Conservation (phyloP, 2,113 vertebrate genomes). For the Bucco capensis region DNA sequence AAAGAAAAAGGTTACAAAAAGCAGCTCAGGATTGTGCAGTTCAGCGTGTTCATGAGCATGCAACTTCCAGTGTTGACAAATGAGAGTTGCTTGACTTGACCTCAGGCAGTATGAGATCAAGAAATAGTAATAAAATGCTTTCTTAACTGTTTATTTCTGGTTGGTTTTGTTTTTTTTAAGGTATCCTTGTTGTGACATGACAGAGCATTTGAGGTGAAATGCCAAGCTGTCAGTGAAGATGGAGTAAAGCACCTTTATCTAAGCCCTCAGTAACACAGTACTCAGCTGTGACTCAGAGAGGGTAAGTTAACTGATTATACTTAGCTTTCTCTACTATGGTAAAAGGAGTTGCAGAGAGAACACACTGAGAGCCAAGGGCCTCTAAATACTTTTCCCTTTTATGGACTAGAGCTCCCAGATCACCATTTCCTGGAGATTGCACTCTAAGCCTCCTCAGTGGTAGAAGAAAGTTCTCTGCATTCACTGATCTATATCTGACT, state of each 20-base stretch:
- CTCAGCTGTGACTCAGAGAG: slow-evolving; percentile 26
- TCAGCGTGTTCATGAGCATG: not conserved
- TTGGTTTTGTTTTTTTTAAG: not conserved
- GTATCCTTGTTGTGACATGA: not conserved
- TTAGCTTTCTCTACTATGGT: slow-evolving; percentile 57
- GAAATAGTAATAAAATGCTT: not conserved
- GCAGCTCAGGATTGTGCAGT: not conserved
- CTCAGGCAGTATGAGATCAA: not conserved
- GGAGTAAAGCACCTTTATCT: slow-evolving; percentile 32
- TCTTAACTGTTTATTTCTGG: not conserved
- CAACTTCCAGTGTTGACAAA: not conserved
- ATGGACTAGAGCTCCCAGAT: slow-evolving; percentile 71
- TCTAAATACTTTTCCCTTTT: slow-evolving; percentile 81
- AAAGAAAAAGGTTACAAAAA: not conserved
- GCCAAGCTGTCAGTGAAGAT: slow-evolving; percentile 6
- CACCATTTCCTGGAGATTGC: slow-evolving; percentile 74
- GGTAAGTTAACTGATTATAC: slow-evolving; percentile 55
- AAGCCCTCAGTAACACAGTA: not conserved
- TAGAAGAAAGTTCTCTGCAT: slow-evolving; percentile 61
- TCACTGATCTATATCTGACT: slow-evolving; percentile 62
- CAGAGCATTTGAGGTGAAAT: slow-evolving; percentile 12
- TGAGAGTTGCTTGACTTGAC: not conserved
- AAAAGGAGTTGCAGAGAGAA: slow-evolving; percentile 60
- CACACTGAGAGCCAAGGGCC: slow-evolving; percentile 50
- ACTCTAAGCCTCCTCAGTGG: slow-evolving; percentile 64